Evolutionary conservation across 2,888 invertebrate genomes (phyloP).

Genomic region (Agonopterix subpropinquella): DNA sequence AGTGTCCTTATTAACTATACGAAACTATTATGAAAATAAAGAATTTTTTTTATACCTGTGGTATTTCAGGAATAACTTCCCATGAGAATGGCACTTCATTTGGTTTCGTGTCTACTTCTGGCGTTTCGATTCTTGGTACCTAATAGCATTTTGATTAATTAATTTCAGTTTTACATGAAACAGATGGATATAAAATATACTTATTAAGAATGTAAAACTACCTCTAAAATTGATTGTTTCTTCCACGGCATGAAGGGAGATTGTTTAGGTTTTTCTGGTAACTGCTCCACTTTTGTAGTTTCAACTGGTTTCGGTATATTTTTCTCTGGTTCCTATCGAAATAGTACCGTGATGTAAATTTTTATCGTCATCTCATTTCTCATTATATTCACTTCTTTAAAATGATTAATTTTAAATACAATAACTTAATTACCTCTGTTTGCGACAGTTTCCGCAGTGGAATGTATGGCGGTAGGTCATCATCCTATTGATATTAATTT

Average conservation of each 20-base stretch:
- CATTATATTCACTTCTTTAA: no score
- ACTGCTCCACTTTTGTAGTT: not conserved
- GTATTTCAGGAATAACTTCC: constrained; percentile 65
- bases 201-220: no score
- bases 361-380: not conserved
- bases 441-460: not conserved
- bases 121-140: constrained; percentile 45
- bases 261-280: constrained; percentile 8
- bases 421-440: constrained; percentile 1
- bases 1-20: not conserved
- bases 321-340: constrained; percentile 14
- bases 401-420: no score
- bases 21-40: not conserved
- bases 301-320: constrained; percentile 8
- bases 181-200: no score
- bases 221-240: constrained; percentile 2
- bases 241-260: constrained; percentile 11
- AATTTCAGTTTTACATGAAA: no score
- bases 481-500: constrained; percentile 5
- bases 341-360: not conserved
- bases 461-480: constrained; percentile 4
- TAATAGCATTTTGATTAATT: constrained; percentile 12
- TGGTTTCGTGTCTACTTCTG: constrained; percentile 39
- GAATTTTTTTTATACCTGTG: constrained; percentile 47
- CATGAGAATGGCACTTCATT: constrained; percentile 61